phyloP scores from a whole-genome alignment of 2,113 vertebrate genomes.

The Merops nubicus region DNA sequence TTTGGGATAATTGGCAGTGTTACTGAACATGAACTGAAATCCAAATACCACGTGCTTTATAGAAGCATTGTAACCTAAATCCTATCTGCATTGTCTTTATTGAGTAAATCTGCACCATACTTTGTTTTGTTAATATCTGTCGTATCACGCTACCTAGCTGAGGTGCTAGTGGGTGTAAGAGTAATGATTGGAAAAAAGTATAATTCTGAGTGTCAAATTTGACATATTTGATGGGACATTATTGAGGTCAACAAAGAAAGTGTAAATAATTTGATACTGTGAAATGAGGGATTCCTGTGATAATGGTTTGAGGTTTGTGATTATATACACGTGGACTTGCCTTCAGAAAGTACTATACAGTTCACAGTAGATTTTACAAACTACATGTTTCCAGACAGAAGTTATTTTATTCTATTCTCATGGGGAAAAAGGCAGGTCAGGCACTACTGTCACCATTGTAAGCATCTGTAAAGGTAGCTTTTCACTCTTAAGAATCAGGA shows the following conservation, averaged over 20 bases:
- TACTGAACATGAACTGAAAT: background rate
- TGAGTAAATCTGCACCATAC: background rate
- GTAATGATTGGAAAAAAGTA: background rate
- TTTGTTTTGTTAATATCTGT: background rate
- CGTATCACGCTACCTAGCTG: background rate
- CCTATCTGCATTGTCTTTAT: background rate
- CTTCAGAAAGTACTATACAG: background rate
- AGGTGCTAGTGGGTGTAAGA: background rate
- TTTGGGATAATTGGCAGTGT: background rate
- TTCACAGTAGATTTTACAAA: background rate
- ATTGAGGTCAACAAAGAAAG: background rate
- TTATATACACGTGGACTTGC: background rate
- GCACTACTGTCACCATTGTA: background rate
- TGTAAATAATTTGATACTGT: background rate
- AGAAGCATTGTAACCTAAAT: background rate
- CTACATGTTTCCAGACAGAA: too few relatives aligned
- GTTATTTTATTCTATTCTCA: background rate
- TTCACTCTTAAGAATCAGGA: background rate
- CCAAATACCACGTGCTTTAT: background rate
- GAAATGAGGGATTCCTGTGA: background rate
- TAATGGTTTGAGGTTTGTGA: background rate
- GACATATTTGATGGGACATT: background rate
- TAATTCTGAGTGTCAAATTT: background rate
- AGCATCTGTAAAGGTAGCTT: background rate
- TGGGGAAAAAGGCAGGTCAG: background rate